Evolutionary conservation across 2,888 invertebrate species (phyloP).

Genomic region (Elysia crispata): DNA sequence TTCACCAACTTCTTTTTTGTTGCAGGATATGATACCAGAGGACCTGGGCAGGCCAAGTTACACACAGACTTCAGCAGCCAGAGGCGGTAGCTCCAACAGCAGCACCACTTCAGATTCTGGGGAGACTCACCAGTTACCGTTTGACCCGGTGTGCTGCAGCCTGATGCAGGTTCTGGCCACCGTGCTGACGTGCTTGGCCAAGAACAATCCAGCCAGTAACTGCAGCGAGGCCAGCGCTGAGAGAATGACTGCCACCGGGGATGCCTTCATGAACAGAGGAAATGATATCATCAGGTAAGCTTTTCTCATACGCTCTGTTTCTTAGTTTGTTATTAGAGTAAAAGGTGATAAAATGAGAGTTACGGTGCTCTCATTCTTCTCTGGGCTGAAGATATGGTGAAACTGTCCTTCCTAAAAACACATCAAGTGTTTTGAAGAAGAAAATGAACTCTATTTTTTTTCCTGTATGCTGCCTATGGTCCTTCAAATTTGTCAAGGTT

Average conservation of each 20-base stretch:
- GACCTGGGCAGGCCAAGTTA: conserved; percentile 36
- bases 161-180: conserved; percentile 70
- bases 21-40: conserved; percentile 43
- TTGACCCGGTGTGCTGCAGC: conserved; percentile 74
- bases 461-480: no score
- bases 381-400: neutral
- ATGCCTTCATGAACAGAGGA: conserved; percentile 70
- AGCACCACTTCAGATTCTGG: neutral
- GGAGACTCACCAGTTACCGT: conserved; percentile 59
- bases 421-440: no score
- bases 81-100: conserved; percentile 27
- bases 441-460: no score
- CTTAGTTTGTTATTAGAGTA: no score
- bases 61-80: neutral
- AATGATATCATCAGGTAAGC: conserved; percentile 77
- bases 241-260: conserved; percentile 69
- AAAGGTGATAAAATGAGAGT: no score
- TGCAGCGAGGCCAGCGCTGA: conserved; percentile 72
- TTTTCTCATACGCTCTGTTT: no score
- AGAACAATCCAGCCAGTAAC: conserved; percentile 69
- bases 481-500: no score
- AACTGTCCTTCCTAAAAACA: no score
- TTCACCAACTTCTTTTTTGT: neutral
- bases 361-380: no score
- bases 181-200: conserved; percentile 72